Conservation (phyloP, 2,113 vertebrate species). For the Protomyctophum bolini region DNA sequence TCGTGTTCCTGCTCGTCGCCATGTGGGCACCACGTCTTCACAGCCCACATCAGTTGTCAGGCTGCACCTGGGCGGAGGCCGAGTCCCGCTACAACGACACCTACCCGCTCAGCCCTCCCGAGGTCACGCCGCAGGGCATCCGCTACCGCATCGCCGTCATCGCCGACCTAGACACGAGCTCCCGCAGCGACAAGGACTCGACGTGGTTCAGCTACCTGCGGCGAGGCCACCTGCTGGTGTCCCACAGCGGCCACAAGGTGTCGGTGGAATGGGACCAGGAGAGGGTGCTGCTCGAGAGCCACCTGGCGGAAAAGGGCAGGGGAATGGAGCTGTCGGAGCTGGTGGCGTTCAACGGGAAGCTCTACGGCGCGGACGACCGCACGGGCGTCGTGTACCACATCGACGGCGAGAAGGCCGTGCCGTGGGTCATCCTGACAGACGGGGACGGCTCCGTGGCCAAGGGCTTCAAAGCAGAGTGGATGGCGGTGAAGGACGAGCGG, state of each 20-base stretch:
- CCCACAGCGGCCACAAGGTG: conserved; percentile 83
- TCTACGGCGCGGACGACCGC: conserved; percentile 92
- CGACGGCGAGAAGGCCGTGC: conserved; percentile 85
- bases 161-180: conserved; percentile 90
- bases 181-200: conserved; percentile 77
- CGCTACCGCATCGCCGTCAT: conserved; percentile 92
- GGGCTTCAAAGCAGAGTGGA: conserved; percentile 99
- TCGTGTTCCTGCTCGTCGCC: conserved; percentile 82
- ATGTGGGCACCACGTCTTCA: conserved; percentile 60
- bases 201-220: conserved; percentile 96
- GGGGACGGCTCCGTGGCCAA: conserved; percentile 90
- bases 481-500: conserved; percentile 91
- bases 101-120: conserved; percentile 88
- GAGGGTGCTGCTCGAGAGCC: conserved; percentile 82
- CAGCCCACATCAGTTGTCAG: conserved; percentile 51
- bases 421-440: conserved; percentile 94
- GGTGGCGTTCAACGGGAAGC: conserved; percentile 90
- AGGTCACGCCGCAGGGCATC: conserved; percentile 81
- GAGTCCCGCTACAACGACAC: conserved; percentile 86
- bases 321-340: conserved; percentile 98
- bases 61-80: background rate
- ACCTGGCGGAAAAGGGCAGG: conserved; percentile 92
- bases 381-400: conserved; percentile 92
- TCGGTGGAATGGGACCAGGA: conserved; percentile 88
- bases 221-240: conserved; percentile 88